These are phyloP conservation scores for Ennomos fuscantarius DNA, from an alignment of 2,888 invertebrate genomes.

Conservation along the genomic window DNA sequence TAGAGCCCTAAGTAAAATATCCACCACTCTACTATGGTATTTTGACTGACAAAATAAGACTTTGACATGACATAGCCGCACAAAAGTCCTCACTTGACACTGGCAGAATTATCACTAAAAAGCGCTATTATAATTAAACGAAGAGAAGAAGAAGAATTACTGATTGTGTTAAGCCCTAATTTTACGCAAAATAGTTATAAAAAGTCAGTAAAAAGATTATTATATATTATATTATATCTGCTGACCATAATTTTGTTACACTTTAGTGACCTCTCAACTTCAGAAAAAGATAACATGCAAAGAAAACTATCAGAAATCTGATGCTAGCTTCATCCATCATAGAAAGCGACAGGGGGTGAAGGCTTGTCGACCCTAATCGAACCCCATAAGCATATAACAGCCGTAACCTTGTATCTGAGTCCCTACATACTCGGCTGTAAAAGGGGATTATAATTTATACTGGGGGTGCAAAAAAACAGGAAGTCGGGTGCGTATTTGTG, in stretches of 20 bases:
- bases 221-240: no score
- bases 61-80: no score
- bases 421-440: constrained; percentile 34
- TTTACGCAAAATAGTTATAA: no score
- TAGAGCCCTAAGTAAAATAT: no score
- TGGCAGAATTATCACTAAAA: no score
- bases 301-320: constrained; percentile 77
- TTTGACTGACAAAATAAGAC: no score
- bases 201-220: no score
- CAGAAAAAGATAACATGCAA: constrained; percentile 62
- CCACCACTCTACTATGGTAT: no score
- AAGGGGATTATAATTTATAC: constrained; percentile 14
- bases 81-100: no score
- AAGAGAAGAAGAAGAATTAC: no score
- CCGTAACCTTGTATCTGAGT: constrained; percentile 39
- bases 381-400: constrained; percentile 62
- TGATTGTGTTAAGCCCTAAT: no score
- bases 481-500: not conserved
- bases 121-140: no score
- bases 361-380: constrained; percentile 82
- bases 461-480: constrained; percentile 3
- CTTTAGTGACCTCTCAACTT: constrained; percentile 52
- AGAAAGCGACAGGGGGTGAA: constrained; percentile 70
- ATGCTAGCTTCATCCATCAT: constrained; percentile 78
- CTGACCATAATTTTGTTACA: constrained; percentile 12